Base-by-base conservation (phyloP, 2,113 vertebrate species). In the Oryzias woworae region DNA sequence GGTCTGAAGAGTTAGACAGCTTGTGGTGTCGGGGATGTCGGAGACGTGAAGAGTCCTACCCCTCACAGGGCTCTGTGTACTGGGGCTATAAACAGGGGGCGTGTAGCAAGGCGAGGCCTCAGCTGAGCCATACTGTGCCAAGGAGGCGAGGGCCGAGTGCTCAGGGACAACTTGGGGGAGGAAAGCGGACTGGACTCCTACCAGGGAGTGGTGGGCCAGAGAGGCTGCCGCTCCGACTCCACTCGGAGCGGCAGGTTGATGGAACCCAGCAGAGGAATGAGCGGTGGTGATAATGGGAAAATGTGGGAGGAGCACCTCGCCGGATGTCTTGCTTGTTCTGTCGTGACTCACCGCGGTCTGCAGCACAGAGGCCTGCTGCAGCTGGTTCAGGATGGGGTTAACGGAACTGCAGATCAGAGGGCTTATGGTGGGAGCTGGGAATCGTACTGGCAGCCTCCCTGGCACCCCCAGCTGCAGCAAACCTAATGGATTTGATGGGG, bases 41-140 rank as follows among this genome's bases (percentile, higher is more conserved):
- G 92, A 69, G 64, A 77, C 74, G 0, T 80, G 90, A 73, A 93
- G 88, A 83, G 94, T 95, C 80, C 92, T 91, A 5, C 80, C 75
- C 42, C 80, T 85, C 15, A 75, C 91, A 0, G 94, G 94, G 87
- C 96, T 97, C 81, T 94, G 95, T 43, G 69, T 52, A 2, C 82
- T 87, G 44, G 94, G 91, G 48, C 92, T 95, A 78, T 88, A 92
- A 80, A 92, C 89, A 2, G 93, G 90, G 49, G 95, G 92, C 1
- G 93, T 93, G 52, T 86, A 93, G 86, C 75, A 92, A 50, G 93
- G 93, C 14, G 93, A 92, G 50, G 70, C 89, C 49, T 85, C 85
- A 10, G 71, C 87, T 0, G 90, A 89, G 70, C 85, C 93, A 36
- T 92, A 92, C 51, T 87, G 94, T 65, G 88, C 88, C 71, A 91